Evolutionary conservation across 92 coral and sea anemone species (phyloP).

Genomic region (Muricea muricata): DNA sequence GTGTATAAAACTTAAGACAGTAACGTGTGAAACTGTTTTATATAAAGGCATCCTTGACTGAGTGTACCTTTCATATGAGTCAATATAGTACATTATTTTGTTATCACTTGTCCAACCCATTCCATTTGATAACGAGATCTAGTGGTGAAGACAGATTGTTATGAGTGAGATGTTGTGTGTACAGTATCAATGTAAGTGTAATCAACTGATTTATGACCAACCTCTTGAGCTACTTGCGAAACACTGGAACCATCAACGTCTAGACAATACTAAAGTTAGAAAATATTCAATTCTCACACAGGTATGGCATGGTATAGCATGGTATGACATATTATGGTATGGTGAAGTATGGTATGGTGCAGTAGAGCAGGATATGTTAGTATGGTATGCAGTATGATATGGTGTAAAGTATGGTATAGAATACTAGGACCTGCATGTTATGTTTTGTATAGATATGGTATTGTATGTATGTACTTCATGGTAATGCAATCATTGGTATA

Average conservation of each 20-base stretch:
- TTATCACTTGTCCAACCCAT: slow-evolving; percentile 84
- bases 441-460: too few species aligned
- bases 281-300: neutral
- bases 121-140: slow-evolving; percentile 88
- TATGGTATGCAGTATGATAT: too few species aligned
- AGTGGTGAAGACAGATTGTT: neutral
- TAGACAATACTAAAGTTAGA: slow-evolving; percentile 12
- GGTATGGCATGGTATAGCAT: neutral
- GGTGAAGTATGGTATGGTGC: too few species aligned
- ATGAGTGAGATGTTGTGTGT: neutral
- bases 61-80: slow-evolving; percentile 71
- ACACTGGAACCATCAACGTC: slow-evolving; percentile 10
- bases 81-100: slow-evolving; percentile 78
- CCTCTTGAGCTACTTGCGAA: neutral
- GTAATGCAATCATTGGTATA: too few species aligned
- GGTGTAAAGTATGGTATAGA: too few species aligned
- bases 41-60: neutral
- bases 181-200: neutral
- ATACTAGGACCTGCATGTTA: too few species aligned
- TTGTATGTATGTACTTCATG: too few species aligned
- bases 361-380: too few species aligned
- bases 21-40: neutral
- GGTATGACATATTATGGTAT: too few species aligned
- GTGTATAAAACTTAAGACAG: too few species aligned
- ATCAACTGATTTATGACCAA: neutral